Base-by-base conservation (phyloP, 2,113 vertebrate species). In the Bettongia penicillata region DNA sequence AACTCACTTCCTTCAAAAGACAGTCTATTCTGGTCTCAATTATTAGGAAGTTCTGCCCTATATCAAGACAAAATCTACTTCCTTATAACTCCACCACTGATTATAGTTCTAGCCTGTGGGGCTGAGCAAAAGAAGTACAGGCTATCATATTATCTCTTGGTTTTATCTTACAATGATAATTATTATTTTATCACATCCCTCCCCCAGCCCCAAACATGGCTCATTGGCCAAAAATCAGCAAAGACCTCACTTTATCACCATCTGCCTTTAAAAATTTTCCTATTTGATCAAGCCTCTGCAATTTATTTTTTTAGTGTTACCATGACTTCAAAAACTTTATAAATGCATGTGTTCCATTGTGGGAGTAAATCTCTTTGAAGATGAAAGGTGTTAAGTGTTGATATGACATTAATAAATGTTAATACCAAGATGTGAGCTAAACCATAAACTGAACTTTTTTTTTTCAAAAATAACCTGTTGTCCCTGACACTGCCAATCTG, bases 281-380 rank as follows among this genome's bases (percentile, higher is more conserved):
- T 43, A 84, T 84, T 43, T 43, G 68, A 84, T 84, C 68, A 84
- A 84, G 68, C 68, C n/a, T 43, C 68, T 84, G 68, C n/a, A 43
- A 43, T 84, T 84, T 43, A 84, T 84, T 84, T 84, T 57, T 84
- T 84, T 84, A 84, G 68, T 84, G 68, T 84, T 84, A 43, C 68
- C 68, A 84, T 84, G 68, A 84, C 68, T 84, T 84, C 68, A 84
- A 84, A 84, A 84, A 84, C 68, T 84, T 84, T 84, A 23, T 84
- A 84, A 84, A 84, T 84, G 68, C 68, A n/a, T 84, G 16, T n/a
- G 23, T 84, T 84, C n/a, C 16, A 43, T 84, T 84, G 68, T 84
- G 68, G 68, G 68, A 84, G 68, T 84, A 84, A 84, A 84, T 84
- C 68, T 84, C 68, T 84, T 84, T 84, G 68, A 84, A 84, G 68